Evolutionary conservation across 2,797 vertebrate genomes (phyloP), one percentile per base, ranked within the genome.

Genomic region (Epinephelus coioides): DNA sequence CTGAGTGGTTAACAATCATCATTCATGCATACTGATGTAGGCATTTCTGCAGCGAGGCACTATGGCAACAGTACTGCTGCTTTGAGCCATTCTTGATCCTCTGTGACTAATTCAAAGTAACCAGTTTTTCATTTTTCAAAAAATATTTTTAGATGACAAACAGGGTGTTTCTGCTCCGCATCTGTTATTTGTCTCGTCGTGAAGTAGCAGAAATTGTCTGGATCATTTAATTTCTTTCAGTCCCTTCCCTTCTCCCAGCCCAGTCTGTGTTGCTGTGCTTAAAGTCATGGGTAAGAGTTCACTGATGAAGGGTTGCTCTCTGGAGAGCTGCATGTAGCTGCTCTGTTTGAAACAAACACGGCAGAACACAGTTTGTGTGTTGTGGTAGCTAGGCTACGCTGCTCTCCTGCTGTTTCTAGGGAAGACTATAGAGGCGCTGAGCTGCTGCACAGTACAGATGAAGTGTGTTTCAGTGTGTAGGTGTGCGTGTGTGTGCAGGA

Each of bases 401-500:
- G 75, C 88, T 87, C 87, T 90, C 86, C 82, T 85, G 93, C 90
- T 89, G 93, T 90, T 91, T 89, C 90, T 76, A 90, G 73, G 90
- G 85, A 88, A 82, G 87, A 83, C 88, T 44, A 30, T 61, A 69
- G 81, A 88, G 84, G 78, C 72, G 23, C 76, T 49, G 85, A 86
- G 89, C 82, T 87, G 74, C 84, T 81, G 72, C 82, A 63, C 47
- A 75, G 73, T 68, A 38, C 50, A 79, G 43, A 83, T 79, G 55
- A 78, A 79, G 70, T 68, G 84, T 83, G 74, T 69, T 13, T 47
- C 40, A 38, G 38, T 72, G 74, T 50, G 73, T 53, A 25, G 60
- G n/a, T 27, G 60, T 63, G 63, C 50, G 44, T 57, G 69, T 50
- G 60, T 69, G 61, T 44, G 47, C 46, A 59, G 27, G 53, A 78